A percentile compares a stretch with the other conserved stretches of the same genome.
Evolutionary conservation across 1,140 invertebrate species (phyloP).

Genomic region (Goniozus legneri): DNA sequence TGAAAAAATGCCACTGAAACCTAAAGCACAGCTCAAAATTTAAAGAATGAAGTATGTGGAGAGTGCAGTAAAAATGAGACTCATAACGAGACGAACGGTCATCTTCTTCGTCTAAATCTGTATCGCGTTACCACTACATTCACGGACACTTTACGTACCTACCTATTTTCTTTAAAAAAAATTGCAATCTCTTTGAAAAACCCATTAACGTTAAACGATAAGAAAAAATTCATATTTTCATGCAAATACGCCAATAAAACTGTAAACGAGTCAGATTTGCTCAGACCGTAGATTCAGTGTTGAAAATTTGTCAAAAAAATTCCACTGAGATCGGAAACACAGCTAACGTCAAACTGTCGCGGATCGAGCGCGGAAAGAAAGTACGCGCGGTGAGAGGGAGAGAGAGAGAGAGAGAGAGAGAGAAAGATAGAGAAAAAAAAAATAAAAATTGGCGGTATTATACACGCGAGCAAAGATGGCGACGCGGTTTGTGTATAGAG

Average conservation of each 20-base stretch:
- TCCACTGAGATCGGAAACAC: background rate
- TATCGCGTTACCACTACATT: too few relatives aligned
- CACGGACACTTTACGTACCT: too few relatives aligned
- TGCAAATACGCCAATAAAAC: constrained; percentile 4
- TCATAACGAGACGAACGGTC: constrained; percentile 7
- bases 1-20: constrained; percentile 10
- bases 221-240: constrained; percentile 4
- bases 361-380: background rate
- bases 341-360: background rate
- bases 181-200: too few relatives aligned
- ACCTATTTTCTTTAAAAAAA: too few relatives aligned
- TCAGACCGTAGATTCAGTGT: background rate
- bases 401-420: background rate
- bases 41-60: background rate
- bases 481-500: too few relatives aligned
- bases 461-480: background rate
- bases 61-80: constrained; percentile 4
- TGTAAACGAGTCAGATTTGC: constrained; percentile 4
- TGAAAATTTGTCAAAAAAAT: background rate
- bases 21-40: constrained; percentile 2
- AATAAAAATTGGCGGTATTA: background rate
- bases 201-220: constrained; percentile 5
- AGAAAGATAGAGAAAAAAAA: background rate
- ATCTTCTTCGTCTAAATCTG: too few relatives aligned
- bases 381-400: background rate